Evolutionary conservation across 1,140 invertebrate genomes (phyloP), one percentile per base, ranked within the genome.

Genomic region (Micrasema minimum): DNA sequence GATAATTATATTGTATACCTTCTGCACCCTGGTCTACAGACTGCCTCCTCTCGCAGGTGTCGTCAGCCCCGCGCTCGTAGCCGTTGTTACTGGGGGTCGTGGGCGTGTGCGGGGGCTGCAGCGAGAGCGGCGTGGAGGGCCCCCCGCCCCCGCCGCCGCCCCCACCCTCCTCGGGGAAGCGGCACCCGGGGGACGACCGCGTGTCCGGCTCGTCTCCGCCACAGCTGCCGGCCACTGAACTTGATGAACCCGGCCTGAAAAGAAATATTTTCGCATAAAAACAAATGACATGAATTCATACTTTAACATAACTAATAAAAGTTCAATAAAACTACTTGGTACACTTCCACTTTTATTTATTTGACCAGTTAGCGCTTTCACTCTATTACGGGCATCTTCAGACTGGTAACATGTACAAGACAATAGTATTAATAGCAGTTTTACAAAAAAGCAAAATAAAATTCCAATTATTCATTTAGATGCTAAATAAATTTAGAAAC

Each of bases 181-280:
- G 78, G 9, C 82, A 80, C 20, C 82, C 81, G 0, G 83, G 83
- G 12, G 83, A 84, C 3, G 82, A 85, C 10, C 83, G 81, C 2
- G 83, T 85, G 66, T 85, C 83, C 9, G 83, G 83, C 75, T 85
- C 83, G 31, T 85, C 83, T 1, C 78, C 81, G 1, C 78, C 82
- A 64, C 83, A 84, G 73, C 83, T 83, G 69, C 83, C 83, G 57
- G 83, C 82, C 6, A 83, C 81, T 1, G 82, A 84, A 38, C 82
- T 84, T 23, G 83, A 85, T 45, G 83, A 85, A 64, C 82, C 83
- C 78, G 83, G 83, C 72, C 83, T 85, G 78, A 18, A 81, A 80
- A 57, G 7, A 10, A n/a, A n/a, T n/a, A n/a, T n/a, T n/a, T n/a
- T n/a, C n/a, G n/a, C n/a, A n/a, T n/a, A n/a, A n/a, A n/a, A n/a